Evolutionary conservation across 2,113 vertebrate genomes (phyloP), one percentile per base, ranked within the genome.

Genomic region (Glaucomys volans): DNA sequence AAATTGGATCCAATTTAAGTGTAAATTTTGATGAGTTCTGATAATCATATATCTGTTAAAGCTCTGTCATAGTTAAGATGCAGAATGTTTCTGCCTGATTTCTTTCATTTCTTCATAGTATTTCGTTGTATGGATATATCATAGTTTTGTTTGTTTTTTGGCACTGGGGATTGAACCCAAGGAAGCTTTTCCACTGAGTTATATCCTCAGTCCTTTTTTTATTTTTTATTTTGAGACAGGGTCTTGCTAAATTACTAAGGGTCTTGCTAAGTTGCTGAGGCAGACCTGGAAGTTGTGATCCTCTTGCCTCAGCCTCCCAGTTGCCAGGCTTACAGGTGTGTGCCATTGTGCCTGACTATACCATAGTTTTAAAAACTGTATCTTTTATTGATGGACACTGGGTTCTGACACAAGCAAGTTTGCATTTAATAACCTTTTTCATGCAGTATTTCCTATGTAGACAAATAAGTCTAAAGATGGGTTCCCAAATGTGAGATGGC

Each of bases 1-100:
- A 59, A 80, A 91, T 14, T 93, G 24, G 59, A 71, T 93, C 76
- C 64, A 80, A 37, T 95, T 95, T 94, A 94, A 94, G 30, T 96
- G 28, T 52, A 42, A 95, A 91, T 81, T 85, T 86, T 88, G 52
- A 52, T 95, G 77, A 85, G 26, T 93, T 94, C 89, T 94, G 64
- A 90, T 10, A 81, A 8, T 92, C 94, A 9, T 22, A 14, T 87
- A 32, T 52, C 62, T 67, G 52, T 87, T 37, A 88, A 81, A 22
- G 37, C 76, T 32, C 32, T 18, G 52, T 8, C 2, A 83, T 10
- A 82, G 18, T 91, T 87, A 94, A 80, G 47, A 79, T 72, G 37
- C 10, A 85, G 40, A 84, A 87, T 94, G 35, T 75, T 93, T 85
- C 54, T 12, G 18, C 35, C 8, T 66, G 26, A 40, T 67, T 75